Evolutionary conservation across 2,888 invertebrate species (phyloP).

Genomic region (Parnassius orleans): DNA sequence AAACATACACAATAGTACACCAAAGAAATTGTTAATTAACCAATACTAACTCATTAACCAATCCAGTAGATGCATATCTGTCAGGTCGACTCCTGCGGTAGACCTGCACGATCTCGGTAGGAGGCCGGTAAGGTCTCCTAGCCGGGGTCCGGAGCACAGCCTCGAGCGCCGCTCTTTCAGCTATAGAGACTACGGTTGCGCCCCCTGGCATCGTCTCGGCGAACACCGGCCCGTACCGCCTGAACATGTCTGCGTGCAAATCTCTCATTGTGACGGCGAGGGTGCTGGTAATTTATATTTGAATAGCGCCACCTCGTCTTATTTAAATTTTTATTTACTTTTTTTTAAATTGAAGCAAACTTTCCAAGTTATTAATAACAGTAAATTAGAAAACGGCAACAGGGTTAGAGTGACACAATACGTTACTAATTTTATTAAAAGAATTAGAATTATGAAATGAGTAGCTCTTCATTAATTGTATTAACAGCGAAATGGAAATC

Average conservation of each 20-base stretch:
- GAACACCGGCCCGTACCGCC: constrained; percentile 87
- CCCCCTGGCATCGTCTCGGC: constrained; percentile 89
- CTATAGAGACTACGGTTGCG: constrained; percentile 86
- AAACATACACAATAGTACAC: no score
- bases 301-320: constrained; percentile 16
- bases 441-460: no score
- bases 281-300: constrained; percentile 30
- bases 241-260: constrained; percentile 84
- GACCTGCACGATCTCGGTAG: constrained; percentile 89
- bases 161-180: constrained; percentile 86
- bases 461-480: no score
- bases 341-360: no score
- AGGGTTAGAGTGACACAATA: no score
- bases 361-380: no score
- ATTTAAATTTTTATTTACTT: neutral
- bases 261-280: constrained; percentile 60
- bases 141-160: constrained; percentile 86
- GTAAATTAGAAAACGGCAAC: no score
- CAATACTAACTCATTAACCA: constrained; percentile 89
- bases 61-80: constrained; percentile 89
- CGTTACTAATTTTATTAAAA: no score
- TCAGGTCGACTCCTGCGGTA: constrained; percentile 88
- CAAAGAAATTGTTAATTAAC: neutral
- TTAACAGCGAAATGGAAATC: neutral
- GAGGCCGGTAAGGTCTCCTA: constrained; percentile 89